Evolutionary conservation across 1,140 invertebrate genomes (phyloP).

Genomic region (Lordiphosa collinella): DNA sequence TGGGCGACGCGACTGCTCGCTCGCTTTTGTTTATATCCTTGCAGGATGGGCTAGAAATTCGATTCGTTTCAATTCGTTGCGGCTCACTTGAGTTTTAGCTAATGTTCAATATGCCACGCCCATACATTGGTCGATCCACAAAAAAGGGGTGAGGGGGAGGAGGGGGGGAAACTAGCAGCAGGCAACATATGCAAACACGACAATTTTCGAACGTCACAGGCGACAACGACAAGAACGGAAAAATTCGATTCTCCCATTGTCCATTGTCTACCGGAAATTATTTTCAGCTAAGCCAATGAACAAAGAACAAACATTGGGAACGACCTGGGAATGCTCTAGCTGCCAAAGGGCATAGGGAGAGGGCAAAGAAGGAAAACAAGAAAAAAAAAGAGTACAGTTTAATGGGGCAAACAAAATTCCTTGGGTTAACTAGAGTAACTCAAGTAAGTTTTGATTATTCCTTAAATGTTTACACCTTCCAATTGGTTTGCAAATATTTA

Average conservation of each 20-base stretch:
- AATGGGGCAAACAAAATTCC: no score
- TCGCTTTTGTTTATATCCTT: conserved; percentile 24
- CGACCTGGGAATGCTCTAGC: conserved; percentile 14
- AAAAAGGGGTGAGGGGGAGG: background rate
- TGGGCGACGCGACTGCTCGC: background rate
- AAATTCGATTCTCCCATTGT: conserved; percentile 42
- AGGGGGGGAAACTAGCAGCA: conserved; percentile 1
- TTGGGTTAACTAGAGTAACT: no score
- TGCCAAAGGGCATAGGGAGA: no score
- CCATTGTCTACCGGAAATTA: conserved; percentile 70
- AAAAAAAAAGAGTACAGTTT: no score
- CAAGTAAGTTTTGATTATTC: no score
- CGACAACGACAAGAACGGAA: conserved; percentile 24
- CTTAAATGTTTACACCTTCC: no score
- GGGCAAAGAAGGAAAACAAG: no score
- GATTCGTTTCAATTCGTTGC: conserved; percentile 68
- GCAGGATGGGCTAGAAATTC: conserved; percentile 42
- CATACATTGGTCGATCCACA: conserved; percentile 3
- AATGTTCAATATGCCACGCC: conserved; percentile 76
- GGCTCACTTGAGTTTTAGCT: conserved; percentile 76
- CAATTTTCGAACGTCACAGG: conserved; percentile 52
- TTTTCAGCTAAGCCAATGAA: conserved; percentile 54
- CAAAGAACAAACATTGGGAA: conserved; percentile 7
- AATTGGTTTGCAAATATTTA: no score
- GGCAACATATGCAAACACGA: conserved; percentile 71